These are phyloP conservation scores for Semnornis frantzii DNA, from an alignment of 2,113 vertebrate genomes.

Conservation along the genomic window DNA sequence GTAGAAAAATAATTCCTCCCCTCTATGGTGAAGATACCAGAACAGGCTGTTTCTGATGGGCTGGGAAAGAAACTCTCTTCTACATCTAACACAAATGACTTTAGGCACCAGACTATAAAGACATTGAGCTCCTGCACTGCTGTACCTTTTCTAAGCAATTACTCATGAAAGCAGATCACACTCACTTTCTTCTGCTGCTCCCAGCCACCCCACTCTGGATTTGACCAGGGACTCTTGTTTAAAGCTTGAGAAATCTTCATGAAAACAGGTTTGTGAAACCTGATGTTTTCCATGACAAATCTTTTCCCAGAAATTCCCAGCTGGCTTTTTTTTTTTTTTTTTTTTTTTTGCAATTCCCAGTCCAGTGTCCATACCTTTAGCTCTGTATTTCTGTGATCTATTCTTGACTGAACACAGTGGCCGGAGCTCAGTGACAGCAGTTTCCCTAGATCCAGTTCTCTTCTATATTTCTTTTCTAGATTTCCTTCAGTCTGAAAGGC, in stretches of 20 bases:
- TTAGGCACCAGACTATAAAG: not conserved
- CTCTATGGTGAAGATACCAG: not conserved
- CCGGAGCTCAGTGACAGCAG: not conserved
- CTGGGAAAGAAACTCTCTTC: not conserved
- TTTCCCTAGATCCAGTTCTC: not conserved
- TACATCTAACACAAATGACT: not conserved
- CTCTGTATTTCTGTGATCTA: not conserved
- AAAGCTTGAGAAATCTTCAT: not conserved
- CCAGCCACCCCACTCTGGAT: not conserved
- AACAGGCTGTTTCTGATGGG: not conserved
- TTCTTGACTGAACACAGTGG: not conserved
- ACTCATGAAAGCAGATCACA: not conserved
- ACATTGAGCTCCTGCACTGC: not conserved
- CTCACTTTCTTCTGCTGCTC: not conserved
- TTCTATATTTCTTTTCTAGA: not conserved
- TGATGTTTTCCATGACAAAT: not conserved
- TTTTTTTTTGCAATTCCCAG: not conserved
- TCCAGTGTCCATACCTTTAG: not conserved
- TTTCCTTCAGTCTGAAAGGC: not conserved
- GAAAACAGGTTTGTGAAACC: not conserved
- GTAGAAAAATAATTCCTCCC: not conserved
- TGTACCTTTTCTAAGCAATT: not conserved
- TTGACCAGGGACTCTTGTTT: not conserved
- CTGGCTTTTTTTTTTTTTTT: not conserved
- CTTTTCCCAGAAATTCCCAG: not conserved